These are phyloP conservation scores for Acheta domesticus DNA, from an alignment of 2,888 invertebrate genomes.

Conservation along the genomic window DNA sequence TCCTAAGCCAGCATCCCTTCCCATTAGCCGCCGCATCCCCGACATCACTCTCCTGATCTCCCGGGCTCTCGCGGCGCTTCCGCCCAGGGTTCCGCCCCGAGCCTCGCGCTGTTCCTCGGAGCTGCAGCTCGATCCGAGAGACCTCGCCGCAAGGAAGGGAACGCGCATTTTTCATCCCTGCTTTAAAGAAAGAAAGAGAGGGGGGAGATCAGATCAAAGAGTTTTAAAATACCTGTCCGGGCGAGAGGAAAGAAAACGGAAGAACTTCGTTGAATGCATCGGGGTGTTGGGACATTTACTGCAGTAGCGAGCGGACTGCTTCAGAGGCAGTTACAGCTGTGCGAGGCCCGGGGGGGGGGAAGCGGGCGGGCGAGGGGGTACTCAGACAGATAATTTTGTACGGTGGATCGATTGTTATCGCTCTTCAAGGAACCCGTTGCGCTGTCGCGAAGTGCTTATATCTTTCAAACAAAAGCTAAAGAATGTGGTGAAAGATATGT, in stretches of 20 bases:
- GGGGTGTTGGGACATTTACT: too few relatives aligned
- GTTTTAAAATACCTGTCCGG: neutral
- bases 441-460: too few relatives aligned
- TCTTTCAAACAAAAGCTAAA: too few relatives aligned
- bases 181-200: neutral
- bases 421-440: too few relatives aligned
- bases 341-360: too few relatives aligned
- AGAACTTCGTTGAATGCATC: neutral
- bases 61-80: neutral
- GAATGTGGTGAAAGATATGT: too few relatives aligned
- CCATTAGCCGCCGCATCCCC: constrained; percentile 6
- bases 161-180: neutral
- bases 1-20: neutral
- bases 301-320: too few relatives aligned
- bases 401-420: too few relatives aligned
- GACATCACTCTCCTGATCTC: constrained; percentile 1
- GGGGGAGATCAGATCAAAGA: neutral
- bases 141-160: neutral
- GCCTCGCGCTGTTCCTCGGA: neutral
- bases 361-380: too few relatives aligned
- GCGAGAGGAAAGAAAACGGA: neutral
- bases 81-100: neutral
- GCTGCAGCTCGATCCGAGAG: neutral
- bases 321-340: too few relatives aligned
- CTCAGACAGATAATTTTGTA: too few relatives aligned